Conservation (phyloP, 2,113 vertebrate genomes). For the Collichthys lucidus region DNA sequence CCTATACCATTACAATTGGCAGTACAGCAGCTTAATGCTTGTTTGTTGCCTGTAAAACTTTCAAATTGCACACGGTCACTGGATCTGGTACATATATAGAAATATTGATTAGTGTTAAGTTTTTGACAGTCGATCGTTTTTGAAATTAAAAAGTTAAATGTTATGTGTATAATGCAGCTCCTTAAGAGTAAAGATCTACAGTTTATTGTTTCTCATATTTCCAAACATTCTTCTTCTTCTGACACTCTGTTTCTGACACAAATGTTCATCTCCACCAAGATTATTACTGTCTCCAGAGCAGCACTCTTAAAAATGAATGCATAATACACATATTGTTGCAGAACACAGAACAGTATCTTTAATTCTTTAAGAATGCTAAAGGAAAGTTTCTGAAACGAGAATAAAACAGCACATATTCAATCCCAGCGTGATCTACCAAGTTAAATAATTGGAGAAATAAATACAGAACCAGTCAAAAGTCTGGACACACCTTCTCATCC, state of each 20-base stretch:
- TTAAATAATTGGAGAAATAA: neutral
- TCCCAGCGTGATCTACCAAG: neutral
- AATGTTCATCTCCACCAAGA: neutral
- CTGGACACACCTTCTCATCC: too few species aligned
- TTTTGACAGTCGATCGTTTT: too few species aligned
- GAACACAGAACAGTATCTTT: neutral
- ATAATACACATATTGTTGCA: neutral
- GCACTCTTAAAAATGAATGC: neutral
- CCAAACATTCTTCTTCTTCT: neutral
- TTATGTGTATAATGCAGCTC: too few species aligned
- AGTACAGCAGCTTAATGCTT: too few species aligned
- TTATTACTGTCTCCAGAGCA: constrained; percentile 13
- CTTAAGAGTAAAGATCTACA: too few species aligned
- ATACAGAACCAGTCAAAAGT: neutral
- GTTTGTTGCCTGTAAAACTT: too few species aligned
- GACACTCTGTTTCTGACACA: too few species aligned
- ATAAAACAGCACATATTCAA: neutral
- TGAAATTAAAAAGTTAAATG: too few species aligned
- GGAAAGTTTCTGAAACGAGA: neutral
- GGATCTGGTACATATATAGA: too few species aligned
- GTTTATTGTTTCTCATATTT: neutral
- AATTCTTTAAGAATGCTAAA: neutral
- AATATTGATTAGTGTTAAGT: too few species aligned
- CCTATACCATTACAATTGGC: too few species aligned
- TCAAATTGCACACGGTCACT: too few species aligned